Base-by-base conservation (phyloP, 2,797 vertebrate species). In the Selene dorsalis region DNA sequence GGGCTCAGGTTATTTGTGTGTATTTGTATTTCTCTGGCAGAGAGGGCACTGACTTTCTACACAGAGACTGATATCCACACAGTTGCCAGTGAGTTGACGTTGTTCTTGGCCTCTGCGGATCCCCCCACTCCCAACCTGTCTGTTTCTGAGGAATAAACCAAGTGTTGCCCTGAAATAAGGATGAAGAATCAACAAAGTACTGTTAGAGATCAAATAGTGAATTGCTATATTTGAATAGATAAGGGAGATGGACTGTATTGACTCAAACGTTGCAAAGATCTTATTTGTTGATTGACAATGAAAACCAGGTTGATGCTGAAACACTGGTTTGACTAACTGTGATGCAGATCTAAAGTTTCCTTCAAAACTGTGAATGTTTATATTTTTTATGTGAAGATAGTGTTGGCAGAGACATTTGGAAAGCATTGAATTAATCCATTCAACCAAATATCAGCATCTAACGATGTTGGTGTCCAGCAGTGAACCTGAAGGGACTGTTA, bases 51-150 rank as follows among this genome's bases (percentile, higher is more conserved):
- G 38, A 28, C 53, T 64, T 43, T 22, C 41, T 62, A 58, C 57
- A 38, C 18, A 26, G 22, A 58, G 9, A 57, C 18, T n/a, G 28
- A 39, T 16, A 24, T 60, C 43, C 32, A 20, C 30, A 67, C 0
- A 52, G 48, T 14, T 24, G 13, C 2, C 14, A 17, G 26, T 22
- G 58, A 53, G 39, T 58, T 11, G 1, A 38, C 63, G 45, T 20
- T 50, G n/a, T 30, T 30, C 41, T 28, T 41, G 16, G 38, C 28
- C 48, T 60, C 48, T 72, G 61, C 38, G 30, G 50, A 56, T 67
- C 41, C 41, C 41, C 13, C 30, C 62, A 22, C 16, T 41, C 13
- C 47, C 9, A 26, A 50, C n/a, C 28, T 71, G 39, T 71, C 26
- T 39, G 14, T 11, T 24, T 64, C 32, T 32, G 20, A 73, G n/a